These are phyloP conservation scores for Actinernus sp. DNA, from an alignment of 92 coral and sea anemone species.

Conservation along the genomic window DNA sequence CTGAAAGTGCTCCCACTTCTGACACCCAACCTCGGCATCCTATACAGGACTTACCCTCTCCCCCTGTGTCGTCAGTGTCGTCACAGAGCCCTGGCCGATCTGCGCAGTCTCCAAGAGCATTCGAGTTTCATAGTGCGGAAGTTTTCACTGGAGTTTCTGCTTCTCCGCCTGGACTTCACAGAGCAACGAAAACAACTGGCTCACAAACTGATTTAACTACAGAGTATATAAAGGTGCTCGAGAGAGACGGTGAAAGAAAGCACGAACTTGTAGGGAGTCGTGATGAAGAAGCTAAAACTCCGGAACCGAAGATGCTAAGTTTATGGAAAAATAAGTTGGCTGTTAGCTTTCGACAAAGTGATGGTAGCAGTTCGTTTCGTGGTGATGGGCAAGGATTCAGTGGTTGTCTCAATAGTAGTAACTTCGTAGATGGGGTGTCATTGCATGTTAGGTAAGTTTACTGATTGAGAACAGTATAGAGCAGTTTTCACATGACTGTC, in stretches of 20 bases:
- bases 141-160: slow-evolving; percentile 4
- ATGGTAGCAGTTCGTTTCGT: slow-evolving; percentile 38
- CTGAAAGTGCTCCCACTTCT: not conserved
- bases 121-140: not conserved
- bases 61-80: slow-evolving; percentile 31
- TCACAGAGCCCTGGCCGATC: slow-evolving; percentile 29
- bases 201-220: slow-evolving; percentile 59
- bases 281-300: slow-evolving; percentile 7
- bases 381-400: slow-evolving; percentile 27
- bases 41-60: slow-evolving; percentile 1
- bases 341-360: slow-evolving; percentile 17
- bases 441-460: slow-evolving; percentile 80
- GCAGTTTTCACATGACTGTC: too few species aligned
- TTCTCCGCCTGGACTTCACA: not conserved
- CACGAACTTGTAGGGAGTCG: too few species aligned
- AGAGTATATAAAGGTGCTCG: slow-evolving; percentile 6
- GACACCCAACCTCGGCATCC: slow-evolving; percentile 1
- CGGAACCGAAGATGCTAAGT: slow-evolving; percentile 26
- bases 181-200: slow-evolving; percentile 31
- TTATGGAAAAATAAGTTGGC: slow-evolving; percentile 71
- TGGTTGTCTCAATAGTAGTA: slow-evolving; percentile 46
- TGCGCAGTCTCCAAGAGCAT: slow-evolving; percentile 1
- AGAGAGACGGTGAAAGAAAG: not conserved
- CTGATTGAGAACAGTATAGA: too few species aligned
- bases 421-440: slow-evolving; percentile 91